Conservation (phyloP, 2,888 invertebrate species). For the Agonum fuliginosum region DNA sequence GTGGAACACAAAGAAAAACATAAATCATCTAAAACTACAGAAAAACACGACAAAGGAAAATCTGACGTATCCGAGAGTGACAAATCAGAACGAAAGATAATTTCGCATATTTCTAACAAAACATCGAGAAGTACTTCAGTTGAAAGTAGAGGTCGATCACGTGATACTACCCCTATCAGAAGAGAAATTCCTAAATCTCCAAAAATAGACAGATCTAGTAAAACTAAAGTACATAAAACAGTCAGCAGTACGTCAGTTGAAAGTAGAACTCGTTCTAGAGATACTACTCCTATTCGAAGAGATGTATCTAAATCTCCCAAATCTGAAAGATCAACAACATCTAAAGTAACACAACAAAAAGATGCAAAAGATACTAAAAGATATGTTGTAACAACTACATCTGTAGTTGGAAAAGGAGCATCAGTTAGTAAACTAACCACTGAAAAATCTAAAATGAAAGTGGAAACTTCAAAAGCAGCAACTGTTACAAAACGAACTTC, state of each 20-base stretch:
- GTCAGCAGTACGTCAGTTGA: conserved; percentile 40
- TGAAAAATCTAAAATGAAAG: conserved; percentile 52
- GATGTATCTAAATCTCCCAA: conserved; percentile 38
- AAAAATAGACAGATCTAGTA: conserved; percentile 34
- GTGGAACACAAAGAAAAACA: conserved; percentile 57
- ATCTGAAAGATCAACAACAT: conserved; percentile 35
- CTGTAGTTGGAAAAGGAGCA: conserved; percentile 51
- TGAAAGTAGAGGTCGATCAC: conserved; percentile 49
- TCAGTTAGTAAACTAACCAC: conserved; percentile 39
- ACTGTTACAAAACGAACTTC: conserved; percentile 35
- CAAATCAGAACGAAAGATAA: conserved; percentile 68
- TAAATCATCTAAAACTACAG: conserved; percentile 47
- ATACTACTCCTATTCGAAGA: conserved; percentile 52
- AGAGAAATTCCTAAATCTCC: conserved; percentile 35
- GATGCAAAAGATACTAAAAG: conserved; percentile 43
- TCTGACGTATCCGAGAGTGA: conserved; percentile 61
- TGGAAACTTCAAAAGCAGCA: conserved; percentile 59
- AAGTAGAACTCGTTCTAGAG: conserved; percentile 48
- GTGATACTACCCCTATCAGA: conserved; percentile 55
- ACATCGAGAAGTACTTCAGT: conserved; percentile 41
- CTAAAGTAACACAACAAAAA: conserved; percentile 39
- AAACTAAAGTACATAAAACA: conserved; percentile 44
- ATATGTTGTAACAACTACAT: conserved; percentile 54
- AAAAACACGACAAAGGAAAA: conserved; percentile 43
- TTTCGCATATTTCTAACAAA: conserved; percentile 32